Evolutionary conservation across 2,888 invertebrate species (phyloP).

Genomic region (Gymnosoma rotundatum): DNA sequence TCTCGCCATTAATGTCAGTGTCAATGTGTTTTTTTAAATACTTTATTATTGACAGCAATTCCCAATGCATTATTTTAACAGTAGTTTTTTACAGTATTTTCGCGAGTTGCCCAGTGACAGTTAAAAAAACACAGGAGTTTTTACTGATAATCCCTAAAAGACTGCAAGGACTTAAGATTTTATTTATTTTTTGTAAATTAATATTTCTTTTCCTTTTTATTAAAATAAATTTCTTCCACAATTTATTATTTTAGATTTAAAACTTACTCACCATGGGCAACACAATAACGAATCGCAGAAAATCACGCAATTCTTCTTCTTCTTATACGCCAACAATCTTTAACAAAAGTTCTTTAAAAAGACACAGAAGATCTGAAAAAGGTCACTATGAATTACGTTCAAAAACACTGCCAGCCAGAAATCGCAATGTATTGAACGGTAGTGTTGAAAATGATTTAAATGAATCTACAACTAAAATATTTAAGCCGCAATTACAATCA

Average conservation of each 20-base stretch:
- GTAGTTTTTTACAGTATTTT: no score
- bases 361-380: constrained; percentile 36
- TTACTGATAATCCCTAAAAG: no score
- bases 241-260: constrained; percentile 9
- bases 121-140: no score
- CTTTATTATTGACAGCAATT: no score
- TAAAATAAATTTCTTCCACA: neutral
- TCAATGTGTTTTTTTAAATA: no score
- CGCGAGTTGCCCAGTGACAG: no score
- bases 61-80: no score
- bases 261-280: constrained; percentile 49
- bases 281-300: constrained; percentile 63
- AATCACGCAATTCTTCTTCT: constrained; percentile 35
- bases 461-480: neutral
- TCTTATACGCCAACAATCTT: constrained; percentile 44
- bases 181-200: no score
- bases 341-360: constrained; percentile 51
- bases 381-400: constrained; percentile 70
- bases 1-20: no score
- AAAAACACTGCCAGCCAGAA: constrained; percentile 78
- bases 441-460: neutral
- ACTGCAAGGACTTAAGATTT: no score
- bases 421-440: constrained; percentile 50
- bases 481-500: constrained; percentile 18
- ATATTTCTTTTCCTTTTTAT: no score